phyloP scores from a whole-genome alignment of 2,797 vertebrate species.

The Thalassophryne amazonica region DNA sequence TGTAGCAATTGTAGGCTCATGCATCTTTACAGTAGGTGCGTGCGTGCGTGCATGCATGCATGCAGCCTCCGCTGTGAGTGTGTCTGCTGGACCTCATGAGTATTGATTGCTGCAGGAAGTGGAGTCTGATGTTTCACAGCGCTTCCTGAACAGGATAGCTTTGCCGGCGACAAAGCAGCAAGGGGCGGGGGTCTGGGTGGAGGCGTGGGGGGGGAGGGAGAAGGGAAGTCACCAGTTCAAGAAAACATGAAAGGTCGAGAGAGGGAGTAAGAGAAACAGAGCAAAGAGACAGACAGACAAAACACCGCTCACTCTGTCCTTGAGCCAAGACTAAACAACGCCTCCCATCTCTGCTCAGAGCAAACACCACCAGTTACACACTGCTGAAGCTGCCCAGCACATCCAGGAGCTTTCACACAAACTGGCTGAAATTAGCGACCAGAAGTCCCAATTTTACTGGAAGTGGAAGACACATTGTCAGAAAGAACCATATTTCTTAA shows the following conservation, averaged over 20 bases:
- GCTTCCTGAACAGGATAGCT: constrained; percentile 76
- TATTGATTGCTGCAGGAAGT: constrained; percentile 83
- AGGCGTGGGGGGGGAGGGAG: constrained; percentile 6
- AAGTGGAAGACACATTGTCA: too few relatives aligned
- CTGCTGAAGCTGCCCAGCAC: too few relatives aligned
- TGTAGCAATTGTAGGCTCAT: too few relatives aligned
- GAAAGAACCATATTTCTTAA: too few relatives aligned
- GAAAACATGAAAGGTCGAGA: constrained; percentile 25
- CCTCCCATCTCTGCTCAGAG: constrained; percentile 40
- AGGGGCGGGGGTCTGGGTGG: constrained; percentile 12
- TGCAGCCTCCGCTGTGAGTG: constrained; percentile 19
- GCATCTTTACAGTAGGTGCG: too few relatives aligned
- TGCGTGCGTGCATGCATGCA: constrained; percentile 1
- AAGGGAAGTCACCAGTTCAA: constrained; percentile 17
- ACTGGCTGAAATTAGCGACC: too few relatives aligned
- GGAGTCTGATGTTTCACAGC: constrained; percentile 77
- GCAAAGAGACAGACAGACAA: constrained; percentile 27
- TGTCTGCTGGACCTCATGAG: constrained; percentile 60
- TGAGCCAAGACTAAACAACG: constrained; percentile 63
- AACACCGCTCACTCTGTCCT: constrained; percentile 59
- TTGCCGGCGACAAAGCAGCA: constrained; percentile 36
- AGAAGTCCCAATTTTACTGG: too few relatives aligned
- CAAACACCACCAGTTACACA: constrained; percentile 29
- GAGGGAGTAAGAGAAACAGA: constrained; percentile 3
- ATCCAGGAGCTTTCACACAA: too few relatives aligned